A percentile compares a stretch with the other conserved stretches of the same genome.
phyloP scores from a whole-genome alignment of 2,113 vertebrate genomes.

The Pyxicephalus adspersus region DNA sequence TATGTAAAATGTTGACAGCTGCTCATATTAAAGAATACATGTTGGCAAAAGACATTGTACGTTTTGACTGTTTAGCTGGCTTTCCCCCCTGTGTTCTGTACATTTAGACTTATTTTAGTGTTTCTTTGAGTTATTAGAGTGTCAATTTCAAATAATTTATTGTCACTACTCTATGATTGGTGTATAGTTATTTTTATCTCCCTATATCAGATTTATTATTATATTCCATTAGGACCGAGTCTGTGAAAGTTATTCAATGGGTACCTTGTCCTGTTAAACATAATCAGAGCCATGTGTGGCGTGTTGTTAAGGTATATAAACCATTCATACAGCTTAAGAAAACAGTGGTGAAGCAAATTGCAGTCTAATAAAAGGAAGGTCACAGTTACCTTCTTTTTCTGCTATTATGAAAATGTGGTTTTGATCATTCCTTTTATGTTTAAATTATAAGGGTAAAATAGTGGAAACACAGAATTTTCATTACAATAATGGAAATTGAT shows the following conservation, averaged over 20 bases:
- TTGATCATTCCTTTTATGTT: conserved; percentile 71
- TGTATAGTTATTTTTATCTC: conserved; percentile 63
- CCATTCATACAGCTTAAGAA: conserved; percentile 69
- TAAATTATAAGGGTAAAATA: conserved; percentile 57
- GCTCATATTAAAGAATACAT: conserved; percentile 40
- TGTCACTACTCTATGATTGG: conserved; percentile 55
- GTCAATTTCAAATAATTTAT: conserved; percentile 59
- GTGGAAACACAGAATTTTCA: conserved; percentile 33
- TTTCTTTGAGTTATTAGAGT: conserved; percentile 50
- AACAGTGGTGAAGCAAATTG: conserved; percentile 82
- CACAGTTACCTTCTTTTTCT: conserved; percentile 69
- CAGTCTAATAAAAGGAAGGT: conserved; percentile 77
- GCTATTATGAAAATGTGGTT: conserved; percentile 69
- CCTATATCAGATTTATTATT: conserved; percentile 66
- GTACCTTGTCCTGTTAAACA: conserved; percentile 67
- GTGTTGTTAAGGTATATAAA: conserved; percentile 69
- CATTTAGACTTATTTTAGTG: conserved; percentile 33
- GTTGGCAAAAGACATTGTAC: conserved; percentile 41
- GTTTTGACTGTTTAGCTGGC: conserved; percentile 27
- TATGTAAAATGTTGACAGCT: conserved; percentile 70
- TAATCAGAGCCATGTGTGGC: conserved; percentile 82
- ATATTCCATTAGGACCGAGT: conserved; percentile 69
- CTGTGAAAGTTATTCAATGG: conserved; percentile 71
- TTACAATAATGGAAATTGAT: conserved; percentile 18
- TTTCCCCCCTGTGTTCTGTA: conserved; percentile 15